These are phyloP conservation scores for Parus major DNA, from an alignment of 2,113 vertebrate genomes.

Conservation along the genomic window DNA sequence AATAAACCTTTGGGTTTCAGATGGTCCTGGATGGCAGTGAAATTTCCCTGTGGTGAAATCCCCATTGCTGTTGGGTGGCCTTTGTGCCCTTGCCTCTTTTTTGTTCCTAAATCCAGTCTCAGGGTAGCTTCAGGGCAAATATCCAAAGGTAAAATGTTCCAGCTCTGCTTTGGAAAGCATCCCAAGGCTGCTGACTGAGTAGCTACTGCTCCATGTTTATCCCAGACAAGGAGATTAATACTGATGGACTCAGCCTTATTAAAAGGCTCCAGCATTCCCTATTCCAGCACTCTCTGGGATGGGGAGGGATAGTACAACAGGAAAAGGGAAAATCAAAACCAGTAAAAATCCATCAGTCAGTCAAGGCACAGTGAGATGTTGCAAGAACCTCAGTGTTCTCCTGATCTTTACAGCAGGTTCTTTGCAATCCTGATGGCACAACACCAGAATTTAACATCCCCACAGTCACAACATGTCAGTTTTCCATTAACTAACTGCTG, in stretches of 20 bases:
- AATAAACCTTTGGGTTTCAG: background rate
- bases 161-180: background rate
- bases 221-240: background rate
- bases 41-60: background rate
- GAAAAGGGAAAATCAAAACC: background rate
- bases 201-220: accelerated
- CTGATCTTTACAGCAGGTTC: background rate
- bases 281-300: background rate
- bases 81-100: background rate
- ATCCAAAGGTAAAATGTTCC: background rate
- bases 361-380: background rate
- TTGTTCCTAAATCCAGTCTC: background rate
- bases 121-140: background rate
- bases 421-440: background rate
- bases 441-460: background rate
- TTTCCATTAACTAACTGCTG: background rate
- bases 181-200: background rate
- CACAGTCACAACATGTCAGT: background rate
- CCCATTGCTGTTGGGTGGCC: background rate
- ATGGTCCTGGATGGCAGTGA: background rate
- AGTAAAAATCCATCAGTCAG: background rate
- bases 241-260: background rate
- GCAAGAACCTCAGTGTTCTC: background rate
- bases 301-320: background rate
- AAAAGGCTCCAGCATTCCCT: background rate